A percentile compares a stretch with the other conserved stretches of the same genome.
phyloP scores from a whole-genome alignment of 2,888 invertebrate species.

The Platycheirus rosarum region DNA sequence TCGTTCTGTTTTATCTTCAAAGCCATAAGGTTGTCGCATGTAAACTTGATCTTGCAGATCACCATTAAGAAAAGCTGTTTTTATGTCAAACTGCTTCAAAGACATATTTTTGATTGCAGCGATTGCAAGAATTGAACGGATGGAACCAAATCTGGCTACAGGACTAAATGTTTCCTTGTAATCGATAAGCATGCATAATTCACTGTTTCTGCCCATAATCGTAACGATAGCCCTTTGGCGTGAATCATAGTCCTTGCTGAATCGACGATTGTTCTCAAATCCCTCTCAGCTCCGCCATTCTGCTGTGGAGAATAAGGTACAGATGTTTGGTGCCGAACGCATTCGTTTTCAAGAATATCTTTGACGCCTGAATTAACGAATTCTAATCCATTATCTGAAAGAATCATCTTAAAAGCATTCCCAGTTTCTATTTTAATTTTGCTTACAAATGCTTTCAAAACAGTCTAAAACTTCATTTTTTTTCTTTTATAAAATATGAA shows the following conservation, averaged over 20 bases:
- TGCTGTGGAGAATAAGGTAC: constrained; percentile 78
- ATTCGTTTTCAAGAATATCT: constrained; percentile 73
- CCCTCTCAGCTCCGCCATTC: constrained; percentile 78
- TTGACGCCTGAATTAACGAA: constrained; percentile 74
- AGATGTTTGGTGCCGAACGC: constrained; percentile 75
- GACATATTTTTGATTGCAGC: constrained; percentile 28
- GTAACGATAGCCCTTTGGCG: constrained; percentile 69
- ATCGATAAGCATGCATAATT: constrained; percentile 76
- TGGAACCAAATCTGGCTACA: constrained; percentile 39
- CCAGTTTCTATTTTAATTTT: constrained; percentile 74
- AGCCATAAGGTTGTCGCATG: constrained; percentile 40
- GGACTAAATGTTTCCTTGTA: constrained; percentile 60
- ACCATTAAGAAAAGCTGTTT: too few relatives aligned
- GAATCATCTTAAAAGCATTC: constrained; percentile 66
- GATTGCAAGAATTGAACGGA: constrained; percentile 36
- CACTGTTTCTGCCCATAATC: constrained; percentile 80
- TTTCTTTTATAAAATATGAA: constrained; percentile 72
- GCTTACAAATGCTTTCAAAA: constrained; percentile 44
- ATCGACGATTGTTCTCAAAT: constrained; percentile 78
- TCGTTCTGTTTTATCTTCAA: constrained; percentile 34
- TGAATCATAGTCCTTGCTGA: constrained; percentile 75
- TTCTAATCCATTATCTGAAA: constrained; percentile 64
- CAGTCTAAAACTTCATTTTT: constrained; percentile 62
- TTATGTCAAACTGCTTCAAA: constrained; percentile 32
- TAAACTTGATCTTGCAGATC: constrained; percentile 25